Evolutionary conservation across 1,140 invertebrate genomes (phyloP), one percentile per base, ranked within the genome.

Genomic region (Euborellia annulipes): DNA sequence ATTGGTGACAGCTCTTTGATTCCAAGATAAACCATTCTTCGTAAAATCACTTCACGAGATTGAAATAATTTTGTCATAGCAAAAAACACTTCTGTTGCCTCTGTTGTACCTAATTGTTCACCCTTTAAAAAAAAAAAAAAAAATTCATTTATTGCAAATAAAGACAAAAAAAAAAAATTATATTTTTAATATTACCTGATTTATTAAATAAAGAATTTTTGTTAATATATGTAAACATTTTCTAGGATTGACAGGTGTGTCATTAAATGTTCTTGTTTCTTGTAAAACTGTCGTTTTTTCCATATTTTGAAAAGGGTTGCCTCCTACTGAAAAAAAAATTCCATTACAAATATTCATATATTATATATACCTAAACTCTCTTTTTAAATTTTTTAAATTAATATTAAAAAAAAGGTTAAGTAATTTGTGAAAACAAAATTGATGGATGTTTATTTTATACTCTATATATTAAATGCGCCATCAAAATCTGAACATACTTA

Each of bases 51-150:
- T 73, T 99, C 94, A 58, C 89, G 87, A 0, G 86, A 94, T 63
- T 99, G 96, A 64, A 98, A 98, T 6, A 98, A 67, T 65, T 98
- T 98, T 1, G 96, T 99, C 75, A 98, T 96, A 8, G 95, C 94
- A 70, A 99, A 99, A 63, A 99, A 99, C 14, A 86, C 84, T 58
- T 98, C 94, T 8, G 95, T 99, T 0, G 95, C 96, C 67, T 99
- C 96, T 39, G 82, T 85, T 0, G 83, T 79, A 6, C 85, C 84
- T 43, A 99, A 70, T 52, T 78, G 76, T 61, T 98, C 94, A 1
- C 94, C 91, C 72, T 79, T 55, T 19, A 60, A 52, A 14, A n/a
- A n/a, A n/a, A n/a, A n/a, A n/a, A n/a, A n/a, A n/a, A n/a, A n/a
- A n/a, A n/a, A n/a, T n/a, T n/a, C n/a, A n/a, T n/a, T n/a, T n/a